phyloP scores from a whole-genome alignment of 2,797 vertebrate species.

The Pseudochaenichthys georgianus region DNA sequence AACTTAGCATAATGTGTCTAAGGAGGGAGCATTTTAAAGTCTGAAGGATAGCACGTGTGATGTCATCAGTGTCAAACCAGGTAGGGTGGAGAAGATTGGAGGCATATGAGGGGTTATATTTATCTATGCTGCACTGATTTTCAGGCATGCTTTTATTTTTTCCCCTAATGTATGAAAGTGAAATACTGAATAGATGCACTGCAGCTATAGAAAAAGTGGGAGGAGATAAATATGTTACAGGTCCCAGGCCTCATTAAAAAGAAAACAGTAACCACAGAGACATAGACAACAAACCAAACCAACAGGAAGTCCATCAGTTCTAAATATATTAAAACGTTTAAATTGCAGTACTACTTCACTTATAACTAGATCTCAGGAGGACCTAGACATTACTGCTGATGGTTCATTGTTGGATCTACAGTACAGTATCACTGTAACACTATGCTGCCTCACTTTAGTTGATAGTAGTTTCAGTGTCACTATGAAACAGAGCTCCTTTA shows the following conservation, averaged over 20 bases:
- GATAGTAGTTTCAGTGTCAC: conserved; percentile 12
- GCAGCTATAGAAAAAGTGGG: neutral
- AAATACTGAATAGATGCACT: conserved; percentile 1
- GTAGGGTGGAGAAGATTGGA: conserved; percentile 9
- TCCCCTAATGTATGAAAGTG: neutral
- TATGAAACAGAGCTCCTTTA: conserved; percentile 25
- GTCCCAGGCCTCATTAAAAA: conserved; percentile 5
- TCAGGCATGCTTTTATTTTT: neutral
- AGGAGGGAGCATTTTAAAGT: too few species aligned
- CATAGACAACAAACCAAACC: neutral
- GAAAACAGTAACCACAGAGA: neutral
- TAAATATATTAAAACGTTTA: neutral
- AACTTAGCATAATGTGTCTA: neutral
- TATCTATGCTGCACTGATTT: conserved; percentile 6
- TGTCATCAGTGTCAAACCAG: neutral
- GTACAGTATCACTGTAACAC: neutral
- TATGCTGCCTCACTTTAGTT: conserved; percentile 14
- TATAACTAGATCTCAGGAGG: neutral
- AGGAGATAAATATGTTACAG: conserved; percentile 3
- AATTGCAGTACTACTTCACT: neutral
- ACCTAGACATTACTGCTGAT: neutral
- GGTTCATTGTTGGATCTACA: conserved; percentile 7
- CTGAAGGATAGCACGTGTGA: neutral
- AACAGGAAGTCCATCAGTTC: neutral
- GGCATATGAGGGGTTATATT: neutral